Percentiles rank a stretch among this genome's conserved stretches.
These are phyloP conservation scores for Sciurus carolinensis DNA, from an alignment of 2,797 vertebrate species.

Conservation along the genomic window DNA sequence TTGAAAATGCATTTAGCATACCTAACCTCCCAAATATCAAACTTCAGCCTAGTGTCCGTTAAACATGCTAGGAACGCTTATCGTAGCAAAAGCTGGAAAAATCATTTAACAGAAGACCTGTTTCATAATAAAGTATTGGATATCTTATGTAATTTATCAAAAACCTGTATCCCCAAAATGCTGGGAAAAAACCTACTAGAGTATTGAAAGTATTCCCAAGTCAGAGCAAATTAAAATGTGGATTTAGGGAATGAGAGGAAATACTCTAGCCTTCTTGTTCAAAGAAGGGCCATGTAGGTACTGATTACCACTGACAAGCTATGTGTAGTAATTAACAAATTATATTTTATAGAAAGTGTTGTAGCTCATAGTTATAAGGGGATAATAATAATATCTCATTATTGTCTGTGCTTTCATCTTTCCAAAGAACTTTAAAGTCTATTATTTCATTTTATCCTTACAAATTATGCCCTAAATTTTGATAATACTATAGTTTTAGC, in stretches of 20 bases:
- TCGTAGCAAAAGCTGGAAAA: not conserved
- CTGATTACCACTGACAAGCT: slow-evolving; percentile 1
- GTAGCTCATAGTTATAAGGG: slow-evolving; percentile 6
- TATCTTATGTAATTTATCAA: not conserved
- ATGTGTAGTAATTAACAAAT: slow-evolving; percentile 32
- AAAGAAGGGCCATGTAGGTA: not conserved
- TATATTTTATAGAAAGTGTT: slow-evolving; percentile 8
- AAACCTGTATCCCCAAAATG: not conserved
- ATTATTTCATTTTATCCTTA: slow-evolving; percentile 69
- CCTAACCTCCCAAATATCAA: not conserved
- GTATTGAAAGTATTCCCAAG: not conserved
- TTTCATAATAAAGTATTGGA: not conserved
- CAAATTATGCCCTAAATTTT: slow-evolving; percentile 51
- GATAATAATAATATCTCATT: slow-evolving; percentile 18
- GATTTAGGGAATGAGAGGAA: slow-evolving; percentile 43
- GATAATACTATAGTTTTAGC: not conserved
- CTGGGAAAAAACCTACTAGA: not conserved
- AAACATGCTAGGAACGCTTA: not conserved
- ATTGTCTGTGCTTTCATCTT: slow-evolving; percentile 44
- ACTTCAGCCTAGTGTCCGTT: not conserved
- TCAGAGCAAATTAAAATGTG: slow-evolving; percentile 1
- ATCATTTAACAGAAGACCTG: not conserved
- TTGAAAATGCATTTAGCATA: not conserved
- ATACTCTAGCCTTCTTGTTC: slow-evolving; percentile 26
- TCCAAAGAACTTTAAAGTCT: slow-evolving; percentile 33